phyloP scores from a whole-genome alignment of 2,888 invertebrate genomes.

The Caenorhabditis becei region DNA sequence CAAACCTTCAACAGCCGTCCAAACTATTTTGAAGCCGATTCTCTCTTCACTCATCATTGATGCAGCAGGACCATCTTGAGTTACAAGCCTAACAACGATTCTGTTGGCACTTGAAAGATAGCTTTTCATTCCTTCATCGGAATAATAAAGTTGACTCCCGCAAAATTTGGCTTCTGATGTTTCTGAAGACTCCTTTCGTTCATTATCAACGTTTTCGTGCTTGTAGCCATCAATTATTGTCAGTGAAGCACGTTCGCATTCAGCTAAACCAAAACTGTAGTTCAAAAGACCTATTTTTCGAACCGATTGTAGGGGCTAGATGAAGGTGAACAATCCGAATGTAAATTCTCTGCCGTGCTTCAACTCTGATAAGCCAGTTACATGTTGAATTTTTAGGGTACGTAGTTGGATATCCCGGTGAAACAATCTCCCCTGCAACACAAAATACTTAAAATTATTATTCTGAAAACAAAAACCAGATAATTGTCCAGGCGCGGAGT shows the following conservation, averaged over 20 bases:
- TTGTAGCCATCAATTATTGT: conserved; percentile 82
- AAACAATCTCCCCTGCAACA: conserved; percentile 81
- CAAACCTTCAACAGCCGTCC: conserved; percentile 72
- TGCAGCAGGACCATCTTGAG: conserved; percentile 47
- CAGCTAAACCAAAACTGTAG: conserved; percentile 67
- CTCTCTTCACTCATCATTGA: conserved; percentile 68
- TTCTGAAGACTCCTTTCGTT: conserved; percentile 45
- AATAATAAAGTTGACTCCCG: conserved; percentile 83
- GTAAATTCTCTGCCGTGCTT: conserved; percentile 82
- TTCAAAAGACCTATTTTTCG: background rate
- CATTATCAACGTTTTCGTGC: conserved; percentile 66
- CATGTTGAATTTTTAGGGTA: conserved; percentile 83
- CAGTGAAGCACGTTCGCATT: conserved; percentile 82
- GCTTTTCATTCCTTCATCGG: conserved; percentile 82
- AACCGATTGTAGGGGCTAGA: conserved; percentile 78
- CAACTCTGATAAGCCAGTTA: conserved; percentile 83
- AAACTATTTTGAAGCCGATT: conserved; percentile 80
- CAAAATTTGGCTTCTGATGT: conserved; percentile 80
- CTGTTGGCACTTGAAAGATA: conserved; percentile 82
- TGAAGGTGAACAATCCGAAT: conserved; percentile 82
- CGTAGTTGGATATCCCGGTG: conserved; percentile 82
- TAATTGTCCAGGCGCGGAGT: conserved; percentile 58
- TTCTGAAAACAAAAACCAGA: conserved; percentile 29
- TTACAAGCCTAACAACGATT: conserved; percentile 76
- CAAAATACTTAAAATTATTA: background rate